phyloP scores from a whole-genome alignment of 2,888 invertebrate genomes.

The Dione vanillae region DNA sequence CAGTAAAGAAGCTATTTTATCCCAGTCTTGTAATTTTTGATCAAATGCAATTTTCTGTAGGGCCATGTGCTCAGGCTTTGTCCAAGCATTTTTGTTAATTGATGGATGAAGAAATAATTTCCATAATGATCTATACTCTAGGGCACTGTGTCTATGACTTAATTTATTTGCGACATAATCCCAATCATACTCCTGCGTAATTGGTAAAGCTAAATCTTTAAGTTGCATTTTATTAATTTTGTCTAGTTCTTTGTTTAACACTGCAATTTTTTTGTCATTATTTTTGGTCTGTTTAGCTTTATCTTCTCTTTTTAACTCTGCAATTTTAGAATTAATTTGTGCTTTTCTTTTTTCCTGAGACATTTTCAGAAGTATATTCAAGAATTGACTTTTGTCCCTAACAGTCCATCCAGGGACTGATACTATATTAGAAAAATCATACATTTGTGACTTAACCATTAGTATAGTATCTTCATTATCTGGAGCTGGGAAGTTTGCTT shows the following conservation, averaged over 20 bases:
- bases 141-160: slow-evolving; percentile 83
- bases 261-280: slow-evolving; percentile 48
- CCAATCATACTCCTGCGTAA: slow-evolving; percentile 84
- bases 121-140: slow-evolving; percentile 89
- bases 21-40: slow-evolving; percentile 86
- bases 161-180: slow-evolving; percentile 75
- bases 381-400: slow-evolving; percentile 82
- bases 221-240: slow-evolving; percentile 55
- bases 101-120: slow-evolving; percentile 87
- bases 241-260: slow-evolving; percentile 52
- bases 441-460: slow-evolving; percentile 65
- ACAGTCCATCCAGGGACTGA: slow-evolving; percentile 82
- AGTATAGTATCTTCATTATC: slow-evolving; percentile 85
- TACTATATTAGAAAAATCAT: slow-evolving; percentile 75
- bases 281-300: slow-evolving; percentile 39
- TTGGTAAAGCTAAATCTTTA: slow-evolving; percentile 62
- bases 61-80: slow-evolving; percentile 58
- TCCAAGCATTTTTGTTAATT: slow-evolving; percentile 82
- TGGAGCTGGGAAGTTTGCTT: slow-evolving; percentile 74
- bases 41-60: slow-evolving; percentile 60
- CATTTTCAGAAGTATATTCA: slow-evolving; percentile 74
- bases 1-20: slow-evolving; percentile 83
- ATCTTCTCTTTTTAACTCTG: slow-evolving; percentile 52
- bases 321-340: slow-evolving; percentile 56
- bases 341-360: slow-evolving; percentile 56